These are phyloP conservation scores for Epinephelus cyanopodus DNA, from an alignment of 2,113 vertebrate genomes.

Conservation along the genomic window DNA sequence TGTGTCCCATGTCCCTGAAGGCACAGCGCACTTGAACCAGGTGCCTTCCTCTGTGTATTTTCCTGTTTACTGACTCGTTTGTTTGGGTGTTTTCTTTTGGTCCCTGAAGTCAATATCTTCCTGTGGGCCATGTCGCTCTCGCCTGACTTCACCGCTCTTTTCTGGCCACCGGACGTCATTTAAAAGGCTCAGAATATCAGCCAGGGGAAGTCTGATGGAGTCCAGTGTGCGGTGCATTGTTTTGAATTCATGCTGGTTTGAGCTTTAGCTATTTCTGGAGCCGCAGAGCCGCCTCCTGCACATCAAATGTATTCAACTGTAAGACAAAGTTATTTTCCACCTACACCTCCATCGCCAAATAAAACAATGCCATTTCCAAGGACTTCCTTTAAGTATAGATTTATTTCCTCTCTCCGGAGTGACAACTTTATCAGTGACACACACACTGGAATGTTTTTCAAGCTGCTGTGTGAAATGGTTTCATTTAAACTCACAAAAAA, in stretches of 20 bases:
- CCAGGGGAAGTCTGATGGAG: slow-evolving; percentile 76
- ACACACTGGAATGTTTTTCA: slow-evolving; percentile 38
- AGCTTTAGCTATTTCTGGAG: slow-evolving; percentile 76
- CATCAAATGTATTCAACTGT: slow-evolving; percentile 60
- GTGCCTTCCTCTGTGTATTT: slow-evolving; percentile 82
- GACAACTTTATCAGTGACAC: slow-evolving; percentile 37
- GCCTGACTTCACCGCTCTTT: slow-evolving; percentile 63
- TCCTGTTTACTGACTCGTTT: slow-evolving; percentile 84
- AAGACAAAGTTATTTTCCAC: slow-evolving; percentile 69
- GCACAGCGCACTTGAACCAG: slow-evolving; percentile 70
- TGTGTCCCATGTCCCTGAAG: slow-evolving; percentile 77
- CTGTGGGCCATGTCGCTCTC: slow-evolving; percentile 61
- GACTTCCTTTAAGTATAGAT: slow-evolving; percentile 65
- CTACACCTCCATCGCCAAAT: slow-evolving; percentile 62
- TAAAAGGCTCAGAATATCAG: slow-evolving; percentile 77
- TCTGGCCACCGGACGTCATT: slow-evolving; percentile 77
- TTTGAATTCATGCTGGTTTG: slow-evolving; percentile 68
- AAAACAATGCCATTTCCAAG: slow-evolving; percentile 78
- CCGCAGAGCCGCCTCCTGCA: slow-evolving; percentile 51
- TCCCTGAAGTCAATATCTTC: slow-evolving; percentile 79
- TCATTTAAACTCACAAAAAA: neutral
- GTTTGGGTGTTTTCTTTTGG: slow-evolving; percentile 82
- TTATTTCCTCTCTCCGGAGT: slow-evolving; percentile 60
- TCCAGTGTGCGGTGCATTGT: slow-evolving; percentile 75
- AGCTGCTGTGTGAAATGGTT: neutral